Conservation (phyloP, 2,797 vertebrate species). For the Oreortyx pictus region DNA sequence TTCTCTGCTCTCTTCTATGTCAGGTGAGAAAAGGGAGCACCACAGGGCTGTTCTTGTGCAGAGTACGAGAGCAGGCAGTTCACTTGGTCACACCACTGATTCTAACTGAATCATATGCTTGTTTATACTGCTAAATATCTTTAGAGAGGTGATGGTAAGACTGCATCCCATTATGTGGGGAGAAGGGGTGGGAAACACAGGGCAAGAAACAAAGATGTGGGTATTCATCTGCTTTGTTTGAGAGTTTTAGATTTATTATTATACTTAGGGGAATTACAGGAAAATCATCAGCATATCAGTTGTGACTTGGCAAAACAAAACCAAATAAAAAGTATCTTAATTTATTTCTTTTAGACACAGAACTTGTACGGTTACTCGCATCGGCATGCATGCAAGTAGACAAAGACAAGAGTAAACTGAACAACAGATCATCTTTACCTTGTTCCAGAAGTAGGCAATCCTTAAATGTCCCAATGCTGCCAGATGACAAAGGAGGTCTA, state of each 20-base stretch:
- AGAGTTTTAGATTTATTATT: neutral
- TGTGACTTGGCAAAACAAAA: neutral
- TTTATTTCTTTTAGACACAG: slow-evolving; percentile 86
- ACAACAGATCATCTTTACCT: slow-evolving; percentile 74
- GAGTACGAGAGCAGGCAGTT: neutral
- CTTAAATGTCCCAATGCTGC: slow-evolving; percentile 84
- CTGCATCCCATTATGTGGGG: neutral
- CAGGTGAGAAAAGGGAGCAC: slow-evolving; percentile 65
- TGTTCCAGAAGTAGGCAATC: slow-evolving; percentile 86
- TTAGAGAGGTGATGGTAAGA: neutral
- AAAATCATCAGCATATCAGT: neutral
- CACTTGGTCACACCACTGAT: neutral
- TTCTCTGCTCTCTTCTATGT: slow-evolving; percentile 44
- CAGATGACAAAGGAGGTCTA: slow-evolving; percentile 92
- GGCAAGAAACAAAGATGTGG: neutral
- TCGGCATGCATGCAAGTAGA: slow-evolving; percentile 96
- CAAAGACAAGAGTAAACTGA: slow-evolving; percentile 89
- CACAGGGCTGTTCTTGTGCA: neutral
- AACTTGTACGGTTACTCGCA: slow-evolving; percentile 93
- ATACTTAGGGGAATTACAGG: neutral
- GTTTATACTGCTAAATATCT: neutral
- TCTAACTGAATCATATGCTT: neutral
- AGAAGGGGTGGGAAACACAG: neutral
- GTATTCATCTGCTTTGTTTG: neutral
- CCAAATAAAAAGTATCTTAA: neutral